Evolutionary conservation across 1,140 invertebrate species (phyloP).

Genomic region (Atta texana): DNA sequence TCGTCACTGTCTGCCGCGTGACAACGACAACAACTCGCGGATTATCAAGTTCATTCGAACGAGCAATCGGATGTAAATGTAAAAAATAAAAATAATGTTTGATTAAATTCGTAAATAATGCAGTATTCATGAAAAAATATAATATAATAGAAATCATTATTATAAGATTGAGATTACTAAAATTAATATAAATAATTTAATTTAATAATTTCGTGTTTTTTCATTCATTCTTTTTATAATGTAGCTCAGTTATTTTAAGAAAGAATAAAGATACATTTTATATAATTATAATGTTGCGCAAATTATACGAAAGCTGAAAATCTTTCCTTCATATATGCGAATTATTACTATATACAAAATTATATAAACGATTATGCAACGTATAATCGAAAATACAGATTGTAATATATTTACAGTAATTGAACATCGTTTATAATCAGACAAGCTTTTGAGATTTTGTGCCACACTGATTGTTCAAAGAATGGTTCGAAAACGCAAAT

Average conservation of each 20-base stretch:
- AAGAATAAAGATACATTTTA: background rate
- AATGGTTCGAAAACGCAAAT: background rate
- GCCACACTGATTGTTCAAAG: background rate
- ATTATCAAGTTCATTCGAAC: slow-evolving; percentile 32
- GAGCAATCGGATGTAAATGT: background rate
- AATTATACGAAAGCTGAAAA: background rate
- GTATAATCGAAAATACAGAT: background rate
- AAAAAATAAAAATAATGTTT: background rate
- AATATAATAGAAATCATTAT: background rate
- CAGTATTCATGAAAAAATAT: background rate
- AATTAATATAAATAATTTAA: background rate
- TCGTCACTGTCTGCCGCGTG: slow-evolving; percentile 17
- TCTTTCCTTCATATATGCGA: background rate
- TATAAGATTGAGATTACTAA: background rate
- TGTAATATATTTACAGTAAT: background rate
- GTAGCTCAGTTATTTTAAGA: background rate
- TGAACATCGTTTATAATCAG: background rate
- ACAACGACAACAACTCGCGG: slow-evolving; percentile 12
- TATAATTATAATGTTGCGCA: background rate
- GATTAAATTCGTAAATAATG: slow-evolving; percentile 17
- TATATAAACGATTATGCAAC: background rate
- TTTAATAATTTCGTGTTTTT: background rate
- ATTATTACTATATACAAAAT: background rate
- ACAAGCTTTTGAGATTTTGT: background rate
- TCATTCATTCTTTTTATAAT: background rate